Base-by-base conservation (phyloP, 2,888 invertebrate species). In the Drosophila affinis region DNA sequence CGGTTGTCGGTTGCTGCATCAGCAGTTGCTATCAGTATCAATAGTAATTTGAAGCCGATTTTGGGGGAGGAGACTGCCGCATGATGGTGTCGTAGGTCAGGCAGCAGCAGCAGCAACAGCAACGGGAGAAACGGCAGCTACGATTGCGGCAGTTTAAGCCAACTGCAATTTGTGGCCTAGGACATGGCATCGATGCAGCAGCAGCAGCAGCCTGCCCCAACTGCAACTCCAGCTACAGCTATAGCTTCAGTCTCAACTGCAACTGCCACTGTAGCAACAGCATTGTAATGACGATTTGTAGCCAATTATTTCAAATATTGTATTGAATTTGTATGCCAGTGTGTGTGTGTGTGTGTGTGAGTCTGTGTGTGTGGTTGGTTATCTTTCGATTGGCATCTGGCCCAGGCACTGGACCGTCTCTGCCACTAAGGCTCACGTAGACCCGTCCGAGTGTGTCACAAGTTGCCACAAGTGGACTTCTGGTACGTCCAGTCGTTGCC, bases 301-400 rank as follows among this genome's bases (percentile, higher is more conserved):
- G 87, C 89, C 90, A 89, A 89, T 90, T 89, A 90, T 89, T 81
- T 89, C 86, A 89, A 90, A 90, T 86, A 90, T 86, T 83, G 86
- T 81, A 88, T 88, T 90, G 89, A 85, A 89, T 90, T 88, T 81
- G 88, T 87, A 82, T 71, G 87, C 81, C 78, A 77, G 65, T 71
- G 60, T 63, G 34, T 54, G 45, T 57, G 83, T 83, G 76, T 86
- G 77, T 54, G 39, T 51, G 51, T 63, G 61, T 46, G 47, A 3
- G 27, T 45, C 45, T 45, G 17, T 21, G n/a, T 45, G 17, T 57
- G 47, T 51, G 44, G 51, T 44, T 59, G 59, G 78, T 72, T 82
- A 88, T 86, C 87, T 83, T 29, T 65, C 47, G 51, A 59, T 80
- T 68, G 86, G 84, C 82, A 88, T 82, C 82, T 86, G 62, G 53